Percentiles rank a stretch among this genome's conserved stretches.
phyloP scores from a whole-genome alignment of 2,113 vertebrate species.

The Nannobrachium achirus region DNA sequence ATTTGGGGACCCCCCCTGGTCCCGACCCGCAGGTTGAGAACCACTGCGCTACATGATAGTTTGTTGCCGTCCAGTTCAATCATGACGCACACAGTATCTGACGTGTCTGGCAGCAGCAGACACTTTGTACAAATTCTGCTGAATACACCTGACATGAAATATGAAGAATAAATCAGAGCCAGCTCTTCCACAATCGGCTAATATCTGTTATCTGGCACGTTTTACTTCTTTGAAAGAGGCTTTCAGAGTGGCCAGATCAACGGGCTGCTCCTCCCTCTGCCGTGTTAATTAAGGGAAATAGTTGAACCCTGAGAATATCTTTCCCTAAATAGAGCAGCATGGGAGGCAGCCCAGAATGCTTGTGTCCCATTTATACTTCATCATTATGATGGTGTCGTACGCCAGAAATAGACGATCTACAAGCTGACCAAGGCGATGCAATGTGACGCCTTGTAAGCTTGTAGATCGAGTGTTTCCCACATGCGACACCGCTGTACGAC shows the following conservation, averaged over 20 bases:
- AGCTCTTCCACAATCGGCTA: conserved; percentile 49
- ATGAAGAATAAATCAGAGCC: conserved; percentile 3
- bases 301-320: conserved; percentile 70
- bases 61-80: background rate
- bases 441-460: too few relatives aligned
- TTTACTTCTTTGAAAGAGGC: conserved; percentile 49
- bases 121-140: conserved; percentile 6
- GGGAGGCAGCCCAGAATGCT: conserved; percentile 57
- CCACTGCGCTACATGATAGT: background rate
- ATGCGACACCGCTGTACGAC: too few relatives aligned
- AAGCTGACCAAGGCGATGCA: too few relatives aligned
- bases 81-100: background rate
- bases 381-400: too few relatives aligned
- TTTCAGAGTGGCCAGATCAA: conserved; percentile 50
- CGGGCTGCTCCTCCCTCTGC: conserved; percentile 53
- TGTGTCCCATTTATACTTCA: background rate
- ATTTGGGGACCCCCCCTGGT: too few relatives aligned
- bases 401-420: too few relatives aligned
- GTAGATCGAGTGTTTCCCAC: too few relatives aligned
- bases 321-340: conserved; percentile 74
- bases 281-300: conserved; percentile 73
- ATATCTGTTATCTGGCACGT: conserved; percentile 45
- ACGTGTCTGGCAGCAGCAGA: conserved; percentile 1
- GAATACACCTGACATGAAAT: conserved; percentile 40
- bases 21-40: too few relatives aligned